Base-by-base conservation (phyloP, 2,888 invertebrate species). In the Hemaris fuciformis region DNA sequence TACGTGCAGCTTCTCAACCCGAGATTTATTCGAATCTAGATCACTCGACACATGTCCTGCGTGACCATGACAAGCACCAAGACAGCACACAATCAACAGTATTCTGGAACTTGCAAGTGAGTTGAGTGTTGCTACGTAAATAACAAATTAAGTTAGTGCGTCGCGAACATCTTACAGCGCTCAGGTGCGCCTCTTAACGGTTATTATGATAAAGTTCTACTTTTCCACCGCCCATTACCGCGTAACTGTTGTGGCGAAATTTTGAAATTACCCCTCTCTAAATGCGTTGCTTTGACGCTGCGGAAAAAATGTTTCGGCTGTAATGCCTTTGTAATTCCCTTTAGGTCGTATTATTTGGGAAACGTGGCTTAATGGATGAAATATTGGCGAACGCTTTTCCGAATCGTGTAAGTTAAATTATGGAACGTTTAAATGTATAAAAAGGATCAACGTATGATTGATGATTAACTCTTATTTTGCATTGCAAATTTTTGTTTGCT, bases 131-230 rank as follows among this genome's bases (percentile, higher is more conserved):
- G n/a, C n/a, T n/a, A 64, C 62, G 60, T 66, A 66, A 73, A 75
- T 67, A 72, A 66, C 66, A 72, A 74, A 79, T 75, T 76, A 71
- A 71, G 72, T 75, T 72, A 74, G 73, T 71, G 68, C 63, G 38
- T 73, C 72, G 73, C 64, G 38, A 69, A 69, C 68, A 70, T 76
- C 71, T 53, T 53, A 53, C 67, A 58, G 62, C 61, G 77, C 80
- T 70, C 82, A 83, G 82, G 81, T 83, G 82, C 69, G 73, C 64
- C 77, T 80, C 74, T 79, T 77, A 80, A 70, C 80, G 77, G 75
- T 81, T 83, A 83, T 82, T 81, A 80, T 81, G 83, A 83, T 75
- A 80, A 75, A 82, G 76, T 74, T 72, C 73, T 76, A 77, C 78
- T 79, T 76, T 74, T 73, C 15, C 66, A 67, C 59, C 67, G 62